Evolutionary conservation across 2,113 vertebrate genomes (phyloP).

Genomic region (Ariopsis seemanni): DNA sequence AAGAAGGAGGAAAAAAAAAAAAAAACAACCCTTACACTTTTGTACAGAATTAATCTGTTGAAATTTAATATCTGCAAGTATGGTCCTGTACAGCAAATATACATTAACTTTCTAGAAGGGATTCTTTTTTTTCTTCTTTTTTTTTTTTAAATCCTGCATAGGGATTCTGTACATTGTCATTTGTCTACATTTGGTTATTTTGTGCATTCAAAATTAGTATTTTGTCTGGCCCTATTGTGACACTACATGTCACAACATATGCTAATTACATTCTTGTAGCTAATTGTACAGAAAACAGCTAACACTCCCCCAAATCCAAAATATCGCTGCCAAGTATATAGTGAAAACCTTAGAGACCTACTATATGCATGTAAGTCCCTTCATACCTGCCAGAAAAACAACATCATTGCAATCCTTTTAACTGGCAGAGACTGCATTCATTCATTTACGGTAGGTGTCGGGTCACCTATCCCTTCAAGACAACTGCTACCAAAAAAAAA

Average conservation of each 20-base stretch:
- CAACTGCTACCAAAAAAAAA: slow-evolving; percentile 54
- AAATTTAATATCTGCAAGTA: slow-evolving; percentile 86
- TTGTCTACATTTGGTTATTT: slow-evolving; percentile 93
- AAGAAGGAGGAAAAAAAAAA: slow-evolving; percentile 66
- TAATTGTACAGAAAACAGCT: slow-evolving; percentile 69
- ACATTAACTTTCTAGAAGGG: slow-evolving; percentile 85
- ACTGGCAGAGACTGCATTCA: slow-evolving; percentile 60
- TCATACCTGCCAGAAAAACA: slow-evolving; percentile 67
- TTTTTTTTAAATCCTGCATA: slow-evolving; percentile 82
- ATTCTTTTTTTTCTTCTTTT: slow-evolving; percentile 74
- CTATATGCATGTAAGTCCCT: slow-evolving; percentile 57
- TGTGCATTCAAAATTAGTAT: slow-evolving; percentile 80
- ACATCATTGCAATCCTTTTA: slow-evolving; percentile 48
- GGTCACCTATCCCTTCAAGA: slow-evolving; percentile 64
- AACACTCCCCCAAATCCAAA: slow-evolving; percentile 61
- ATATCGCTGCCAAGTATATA: slow-evolving; percentile 58
- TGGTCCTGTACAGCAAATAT: slow-evolving; percentile 94
- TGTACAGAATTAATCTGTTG: slow-evolving; percentile 90
- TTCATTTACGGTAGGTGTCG: slow-evolving; percentile 59
- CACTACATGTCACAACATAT: slow-evolving; percentile 69
- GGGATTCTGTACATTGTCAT: slow-evolving; percentile 82
- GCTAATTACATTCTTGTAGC: slow-evolving; percentile 74
- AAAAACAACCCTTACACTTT: slow-evolving; percentile 78
- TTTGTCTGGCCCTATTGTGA: slow-evolving; percentile 76
- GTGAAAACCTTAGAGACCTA: slow-evolving; percentile 64